Evolutionary conservation across 2,797 vertebrate species (phyloP).

Genomic region (Adelosebastes latens): DNA sequence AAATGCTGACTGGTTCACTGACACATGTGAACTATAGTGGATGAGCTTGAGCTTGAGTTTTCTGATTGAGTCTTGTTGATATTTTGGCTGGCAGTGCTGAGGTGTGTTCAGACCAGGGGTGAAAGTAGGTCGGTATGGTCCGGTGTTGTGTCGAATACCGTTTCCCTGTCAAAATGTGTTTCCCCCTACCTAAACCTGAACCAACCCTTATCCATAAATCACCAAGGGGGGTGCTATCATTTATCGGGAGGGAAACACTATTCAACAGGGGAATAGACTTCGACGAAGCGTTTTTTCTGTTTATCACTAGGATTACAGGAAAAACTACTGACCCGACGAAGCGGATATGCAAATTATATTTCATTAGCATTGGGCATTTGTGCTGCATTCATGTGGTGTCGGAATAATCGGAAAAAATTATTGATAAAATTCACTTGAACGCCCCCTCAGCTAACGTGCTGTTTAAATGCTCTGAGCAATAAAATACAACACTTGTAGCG

Average conservation of each 20-base stretch:
- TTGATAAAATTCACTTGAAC: not conserved
- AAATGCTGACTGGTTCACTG: not conserved
- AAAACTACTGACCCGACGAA: no score
- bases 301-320: no score
- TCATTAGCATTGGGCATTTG: no score
- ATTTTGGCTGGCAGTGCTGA: not conserved
- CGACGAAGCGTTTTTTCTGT: no score
- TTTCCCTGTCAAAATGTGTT: no score
- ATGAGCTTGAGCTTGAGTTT: not conserved
- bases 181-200: no score
- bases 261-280: no score
- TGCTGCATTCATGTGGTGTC: not conserved
- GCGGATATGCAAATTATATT: no score
- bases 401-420: rapidly evolving
- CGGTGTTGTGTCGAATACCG: no score
- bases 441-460: not conserved
- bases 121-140: not conserved
- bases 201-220: no score
- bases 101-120: not conserved
- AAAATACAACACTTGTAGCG: not conserved
- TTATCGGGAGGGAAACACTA: no score
- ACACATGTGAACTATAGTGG: not conserved
- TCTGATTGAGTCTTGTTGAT: not conserved
- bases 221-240: no score
- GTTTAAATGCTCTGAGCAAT: not conserved